phyloP scores from a whole-genome alignment of 2,888 invertebrate genomes.

The Flexamia atlantica region DNA sequence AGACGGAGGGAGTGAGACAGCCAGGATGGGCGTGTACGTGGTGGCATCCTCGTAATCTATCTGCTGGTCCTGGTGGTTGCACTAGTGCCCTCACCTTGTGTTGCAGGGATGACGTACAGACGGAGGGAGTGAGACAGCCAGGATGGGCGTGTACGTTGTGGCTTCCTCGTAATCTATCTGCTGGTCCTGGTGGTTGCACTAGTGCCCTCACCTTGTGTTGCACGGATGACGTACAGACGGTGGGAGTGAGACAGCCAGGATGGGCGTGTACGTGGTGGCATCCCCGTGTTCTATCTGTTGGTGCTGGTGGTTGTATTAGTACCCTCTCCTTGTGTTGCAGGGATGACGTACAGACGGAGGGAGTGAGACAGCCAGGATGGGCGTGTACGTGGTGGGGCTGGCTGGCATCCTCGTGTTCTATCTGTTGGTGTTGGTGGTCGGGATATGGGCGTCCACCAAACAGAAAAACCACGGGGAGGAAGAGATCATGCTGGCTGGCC shows the following conservation, averaged over 20 bases:
- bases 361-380: conserved; percentile 70
- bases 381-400: conserved; percentile 79
- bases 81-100: too few species aligned
- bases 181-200: conserved; percentile 76
- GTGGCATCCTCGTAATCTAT: too few species aligned
- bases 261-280: conserved; percentile 78
- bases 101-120: too few species aligned
- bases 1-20: too few species aligned
- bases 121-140: too few species aligned
- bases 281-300: conserved; percentile 1
- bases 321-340: not conserved
- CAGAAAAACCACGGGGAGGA: conserved; percentile 75
- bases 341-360: not conserved
- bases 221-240: too few species aligned
- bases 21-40: too few species aligned
- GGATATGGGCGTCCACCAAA: conserved; percentile 83
- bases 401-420: conserved; percentile 83
- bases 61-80: too few species aligned
- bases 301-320: not conserved
- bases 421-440: conserved; percentile 80
- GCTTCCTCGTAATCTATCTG: conserved; percentile 70
- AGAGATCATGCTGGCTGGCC: conserved; percentile 80
- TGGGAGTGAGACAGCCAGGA: conserved; percentile 72
- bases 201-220: too few species aligned
- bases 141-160: too few species aligned